phyloP scores from a whole-genome alignment of 2,888 invertebrate genomes.

The Chirona hameri region DNA sequence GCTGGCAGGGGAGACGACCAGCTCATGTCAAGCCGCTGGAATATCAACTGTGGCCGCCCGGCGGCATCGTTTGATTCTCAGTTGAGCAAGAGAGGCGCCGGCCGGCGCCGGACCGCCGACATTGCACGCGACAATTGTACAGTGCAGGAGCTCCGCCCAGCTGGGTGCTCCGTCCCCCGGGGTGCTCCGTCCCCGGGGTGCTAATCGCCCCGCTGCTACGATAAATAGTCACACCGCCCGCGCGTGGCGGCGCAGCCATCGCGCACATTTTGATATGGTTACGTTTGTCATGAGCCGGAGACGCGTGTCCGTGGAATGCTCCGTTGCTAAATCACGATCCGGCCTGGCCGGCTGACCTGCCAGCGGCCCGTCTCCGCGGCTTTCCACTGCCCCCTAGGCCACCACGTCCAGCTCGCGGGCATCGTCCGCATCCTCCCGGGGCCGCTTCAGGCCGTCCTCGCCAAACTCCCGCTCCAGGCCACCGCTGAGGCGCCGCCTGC shows the following conservation, averaged over 20 bases:
- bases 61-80: not conserved
- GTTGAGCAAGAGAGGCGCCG: not conserved
- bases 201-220: not conserved
- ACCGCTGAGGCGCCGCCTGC: not conserved
- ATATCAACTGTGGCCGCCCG: not conserved
- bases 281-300: not conserved
- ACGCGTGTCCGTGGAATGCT: not conserved
- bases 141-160: conserved; percentile 9
- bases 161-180: too few species aligned
- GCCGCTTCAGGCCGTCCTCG: conserved; percentile 2
- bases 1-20: too few species aligned
- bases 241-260: not conserved
- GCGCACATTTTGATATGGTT: not conserved
- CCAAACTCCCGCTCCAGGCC: not conserved
- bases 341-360: not conserved
- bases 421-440: not conserved
- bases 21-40: not conserved
- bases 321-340: conserved; percentile 12
- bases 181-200: not conserved
- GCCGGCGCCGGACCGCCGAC: not conserved
- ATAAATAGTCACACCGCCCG: not conserved
- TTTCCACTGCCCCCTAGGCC: not conserved
- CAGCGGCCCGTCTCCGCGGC: not conserved
- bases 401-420: conserved; percentile 25
- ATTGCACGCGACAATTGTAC: conserved; percentile 26